phyloP scores from a whole-genome alignment of 2,888 invertebrate species.

The Dicroscelio sp. region DNA sequence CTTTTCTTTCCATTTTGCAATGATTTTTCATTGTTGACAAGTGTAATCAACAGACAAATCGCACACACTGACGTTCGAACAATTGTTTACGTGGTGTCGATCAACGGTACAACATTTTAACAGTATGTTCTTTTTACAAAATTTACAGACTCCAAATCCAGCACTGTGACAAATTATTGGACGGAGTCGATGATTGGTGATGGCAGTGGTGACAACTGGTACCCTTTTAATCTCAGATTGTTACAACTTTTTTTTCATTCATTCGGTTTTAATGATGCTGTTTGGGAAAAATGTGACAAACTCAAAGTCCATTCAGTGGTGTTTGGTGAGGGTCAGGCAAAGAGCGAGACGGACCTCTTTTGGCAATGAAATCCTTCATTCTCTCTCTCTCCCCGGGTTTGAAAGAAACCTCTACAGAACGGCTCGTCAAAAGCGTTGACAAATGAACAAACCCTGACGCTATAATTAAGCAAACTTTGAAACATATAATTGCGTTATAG shows the following conservation, averaged over 20 bases:
- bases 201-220: background rate
- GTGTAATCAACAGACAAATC: no score
- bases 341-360: no score
- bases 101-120: no score
- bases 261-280: background rate
- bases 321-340: no score
- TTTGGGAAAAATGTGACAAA: no score
- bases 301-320: no score
- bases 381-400: no score
- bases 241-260: no score
- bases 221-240: no score
- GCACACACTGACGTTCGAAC: constrained; percentile 64
- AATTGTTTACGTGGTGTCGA: constrained; percentile 64
- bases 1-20: no score
- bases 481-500: constrained; percentile 72
- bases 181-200: constrained; percentile 7
- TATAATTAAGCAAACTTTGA: constrained; percentile 69
- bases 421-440: constrained; percentile 58
- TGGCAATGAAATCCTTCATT: background rate
- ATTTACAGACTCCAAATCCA: constrained; percentile 58
- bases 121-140: background rate
- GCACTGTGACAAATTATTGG: constrained; percentile 69
- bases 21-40: no score
- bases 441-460: constrained; percentile 60
- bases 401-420: constrained; percentile 14